phyloP scores from a whole-genome alignment of 2,888 invertebrate genomes.

The Neria commutata region DNA sequence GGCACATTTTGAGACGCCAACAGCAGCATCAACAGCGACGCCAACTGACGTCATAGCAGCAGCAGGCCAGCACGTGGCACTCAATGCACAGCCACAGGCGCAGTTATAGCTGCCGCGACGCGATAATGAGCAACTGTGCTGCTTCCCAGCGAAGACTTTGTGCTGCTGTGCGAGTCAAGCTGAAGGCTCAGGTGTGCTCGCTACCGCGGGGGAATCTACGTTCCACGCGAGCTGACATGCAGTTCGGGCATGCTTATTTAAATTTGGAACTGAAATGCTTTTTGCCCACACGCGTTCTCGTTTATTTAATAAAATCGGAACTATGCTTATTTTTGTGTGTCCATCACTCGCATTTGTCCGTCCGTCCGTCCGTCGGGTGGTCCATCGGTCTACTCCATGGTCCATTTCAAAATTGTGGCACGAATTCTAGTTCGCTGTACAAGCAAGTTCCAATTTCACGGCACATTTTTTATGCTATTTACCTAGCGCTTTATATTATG shows the following conservation, averaged over 20 bases:
- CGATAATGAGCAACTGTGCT: background rate
- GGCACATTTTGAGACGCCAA: no score
- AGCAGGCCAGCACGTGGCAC: no score
- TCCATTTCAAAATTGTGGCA: background rate
- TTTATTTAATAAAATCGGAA: background rate
- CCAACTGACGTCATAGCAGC: no score
- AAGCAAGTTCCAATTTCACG: no score
- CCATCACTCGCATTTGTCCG: background rate
- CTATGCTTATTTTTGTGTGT: no score
- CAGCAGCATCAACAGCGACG: no score
- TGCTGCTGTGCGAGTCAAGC: no score
- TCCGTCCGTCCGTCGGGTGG: background rate
- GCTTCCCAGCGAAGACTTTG: background rate
- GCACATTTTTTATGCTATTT: no score
- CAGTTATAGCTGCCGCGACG: no score
- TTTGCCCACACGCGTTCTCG: background rate
- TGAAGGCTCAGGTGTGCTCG: conserved; percentile 19
- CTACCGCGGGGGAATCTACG: conserved; percentile 7
- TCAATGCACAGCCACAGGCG: no score
- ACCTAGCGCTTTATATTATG: no score
- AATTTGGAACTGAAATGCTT: background rate
- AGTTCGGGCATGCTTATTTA: background rate
- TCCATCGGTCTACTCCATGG: background rate
- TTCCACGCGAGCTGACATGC: background rate
- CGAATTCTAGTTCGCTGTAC: background rate